A percentile compares a stretch with the other conserved stretches of the same genome.
phyloP scores from a whole-genome alignment of 2,113 vertebrate species.

The Alces alces region DNA sequence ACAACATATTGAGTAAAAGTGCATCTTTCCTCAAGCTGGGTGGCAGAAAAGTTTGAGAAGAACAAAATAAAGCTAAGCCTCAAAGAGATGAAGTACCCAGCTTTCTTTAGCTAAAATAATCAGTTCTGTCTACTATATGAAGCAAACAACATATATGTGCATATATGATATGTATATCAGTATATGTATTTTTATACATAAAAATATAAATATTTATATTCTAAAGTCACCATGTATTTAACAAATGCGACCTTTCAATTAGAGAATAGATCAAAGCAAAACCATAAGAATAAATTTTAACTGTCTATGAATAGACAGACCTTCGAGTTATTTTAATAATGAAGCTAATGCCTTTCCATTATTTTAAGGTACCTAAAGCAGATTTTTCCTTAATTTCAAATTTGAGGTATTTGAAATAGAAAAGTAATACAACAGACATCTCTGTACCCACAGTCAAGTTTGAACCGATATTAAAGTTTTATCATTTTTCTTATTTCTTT shows the following conservation, averaged over 20 bases:
- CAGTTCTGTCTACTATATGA: not conserved
- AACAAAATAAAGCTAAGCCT: not conserved
- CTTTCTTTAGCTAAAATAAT: not conserved
- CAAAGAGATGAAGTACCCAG: not conserved
- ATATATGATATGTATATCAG: not conserved
- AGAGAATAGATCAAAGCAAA: not conserved
- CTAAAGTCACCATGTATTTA: not conserved
- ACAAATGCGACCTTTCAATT: not conserved
- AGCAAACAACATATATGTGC: not conserved
- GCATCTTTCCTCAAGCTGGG: not conserved
- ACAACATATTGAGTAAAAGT: not conserved
- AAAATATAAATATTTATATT: not conserved
- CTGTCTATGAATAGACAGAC: not conserved
- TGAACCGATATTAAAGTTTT: not conserved
- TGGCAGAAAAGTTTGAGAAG: not conserved
- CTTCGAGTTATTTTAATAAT: not conserved
- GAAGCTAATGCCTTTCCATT: not conserved
- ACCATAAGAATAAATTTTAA: not conserved
- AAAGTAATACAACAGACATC: not conserved
- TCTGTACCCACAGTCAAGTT: not conserved
- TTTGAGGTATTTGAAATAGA: not conserved
- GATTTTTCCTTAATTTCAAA: not conserved
- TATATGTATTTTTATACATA: not conserved
- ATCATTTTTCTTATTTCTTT: not conserved
- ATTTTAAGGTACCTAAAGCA: not conserved